Evolutionary conservation across 2,888 invertebrate species (phyloP).

Genomic region (Actias luna): DNA sequence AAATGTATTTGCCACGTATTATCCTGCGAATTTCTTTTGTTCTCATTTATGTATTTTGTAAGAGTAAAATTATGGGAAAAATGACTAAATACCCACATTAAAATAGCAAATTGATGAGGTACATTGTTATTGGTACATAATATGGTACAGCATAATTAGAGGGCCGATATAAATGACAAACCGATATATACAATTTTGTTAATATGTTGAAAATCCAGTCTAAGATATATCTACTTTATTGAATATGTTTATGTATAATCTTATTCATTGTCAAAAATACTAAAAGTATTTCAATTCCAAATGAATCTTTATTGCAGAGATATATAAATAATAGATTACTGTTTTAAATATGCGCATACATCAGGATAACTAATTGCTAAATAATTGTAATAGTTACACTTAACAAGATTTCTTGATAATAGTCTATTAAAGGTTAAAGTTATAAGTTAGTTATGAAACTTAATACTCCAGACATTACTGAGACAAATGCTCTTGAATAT

Average conservation of each 20-base stretch:
- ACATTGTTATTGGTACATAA: too few species aligned
- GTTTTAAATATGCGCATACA: neutral
- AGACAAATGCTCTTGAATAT: neutral
- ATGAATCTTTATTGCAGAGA: neutral
- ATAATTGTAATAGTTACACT: neutral
- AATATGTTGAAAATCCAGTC: too few species aligned
- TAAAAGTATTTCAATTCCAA: neutral
- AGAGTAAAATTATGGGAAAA: too few species aligned
- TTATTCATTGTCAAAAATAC: neutral
- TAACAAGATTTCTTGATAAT: neutral
- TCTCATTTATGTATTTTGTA: too few species aligned
- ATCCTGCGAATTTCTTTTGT: too few species aligned
- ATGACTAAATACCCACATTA: too few species aligned
- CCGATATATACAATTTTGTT: too few species aligned
- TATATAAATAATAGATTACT: neutral
- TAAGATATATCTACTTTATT: too few species aligned
- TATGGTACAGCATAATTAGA: too few species aligned
- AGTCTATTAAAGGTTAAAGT: neutral
- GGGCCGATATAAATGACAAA: too few species aligned
- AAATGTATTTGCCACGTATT: too few species aligned
- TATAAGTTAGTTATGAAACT: neutral
- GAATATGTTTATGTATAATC: neutral
- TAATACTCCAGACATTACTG: neutral
- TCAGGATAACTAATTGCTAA: neutral
- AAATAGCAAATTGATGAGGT: too few species aligned